Evolutionary conservation across 35 echinoderm and acorn worm species (phyloP).

Genomic region (Anneissia japonica): DNA sequence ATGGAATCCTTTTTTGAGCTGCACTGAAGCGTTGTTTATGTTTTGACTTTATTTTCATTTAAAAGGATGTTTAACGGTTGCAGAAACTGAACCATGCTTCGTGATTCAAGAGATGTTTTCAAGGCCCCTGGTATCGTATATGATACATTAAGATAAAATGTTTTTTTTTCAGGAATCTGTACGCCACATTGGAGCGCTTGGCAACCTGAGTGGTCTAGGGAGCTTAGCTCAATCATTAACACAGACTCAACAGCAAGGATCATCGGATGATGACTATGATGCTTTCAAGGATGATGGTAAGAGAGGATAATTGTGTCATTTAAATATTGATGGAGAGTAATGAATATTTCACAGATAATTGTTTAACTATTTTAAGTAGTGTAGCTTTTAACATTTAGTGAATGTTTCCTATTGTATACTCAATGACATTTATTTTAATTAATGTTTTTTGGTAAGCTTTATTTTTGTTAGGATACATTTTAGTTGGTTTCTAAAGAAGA

Average conservation of each 20-base stretch:
- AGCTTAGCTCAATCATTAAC: conserved; percentile 50
- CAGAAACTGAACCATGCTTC: background rate
- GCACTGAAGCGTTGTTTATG: no score
- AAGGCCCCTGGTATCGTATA: no score
- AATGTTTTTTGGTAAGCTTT: background rate
- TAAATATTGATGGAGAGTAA: background rate
- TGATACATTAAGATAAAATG: no score
- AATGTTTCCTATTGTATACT: background rate
- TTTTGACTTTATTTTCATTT: no score
- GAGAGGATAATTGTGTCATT: background rate
- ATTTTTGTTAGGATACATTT: no score
- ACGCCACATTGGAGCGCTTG: conserved; percentile 60
- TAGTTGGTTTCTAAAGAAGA: no score
- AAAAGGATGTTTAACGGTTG: no score
- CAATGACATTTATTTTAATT: background rate
- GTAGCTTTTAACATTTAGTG: background rate
- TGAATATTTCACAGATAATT: background rate
- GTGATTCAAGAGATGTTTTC: background rate
- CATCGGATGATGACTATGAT: conserved; percentile 34
- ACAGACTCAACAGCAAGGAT: conserved; percentile 29
- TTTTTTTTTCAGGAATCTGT: conserved; percentile 72
- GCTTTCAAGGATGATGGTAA: conserved; percentile 24
- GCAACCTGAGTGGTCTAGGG: conserved; percentile 52
- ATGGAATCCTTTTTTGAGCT: no score
- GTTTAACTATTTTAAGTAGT: no score